These are phyloP conservation scores for Vultur gryphus DNA, from an alignment of 2,797 vertebrate species.

Conservation along the genomic window DNA sequence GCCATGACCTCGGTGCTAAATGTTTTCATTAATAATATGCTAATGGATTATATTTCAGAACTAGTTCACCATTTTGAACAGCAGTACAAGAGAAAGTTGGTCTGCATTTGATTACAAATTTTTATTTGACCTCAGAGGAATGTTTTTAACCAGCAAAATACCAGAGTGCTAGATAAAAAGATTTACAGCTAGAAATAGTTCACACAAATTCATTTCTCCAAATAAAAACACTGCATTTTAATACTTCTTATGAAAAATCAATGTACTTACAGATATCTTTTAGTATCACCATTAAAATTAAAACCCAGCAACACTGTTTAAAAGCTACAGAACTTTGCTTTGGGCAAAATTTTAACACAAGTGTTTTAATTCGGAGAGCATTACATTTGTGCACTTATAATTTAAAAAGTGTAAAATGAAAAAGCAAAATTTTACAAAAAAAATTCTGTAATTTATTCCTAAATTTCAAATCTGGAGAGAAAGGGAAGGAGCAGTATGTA, in stretches of 20 bases:
- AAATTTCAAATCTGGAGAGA: neutral
- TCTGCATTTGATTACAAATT: constrained; percentile 51
- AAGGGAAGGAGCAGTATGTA: neutral
- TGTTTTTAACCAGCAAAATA: neutral
- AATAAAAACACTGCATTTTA: neutral
- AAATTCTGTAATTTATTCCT: neutral
- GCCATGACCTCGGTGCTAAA: neutral
- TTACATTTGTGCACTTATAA: neutral
- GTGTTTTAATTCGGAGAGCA: neutral
- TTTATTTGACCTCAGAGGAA: constrained; percentile 43
- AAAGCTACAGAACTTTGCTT: neutral
- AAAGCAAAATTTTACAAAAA: neutral
- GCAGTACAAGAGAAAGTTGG: constrained; percentile 50
- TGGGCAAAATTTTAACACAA: neutral
- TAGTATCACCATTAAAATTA: neutral
- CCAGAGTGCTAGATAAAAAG: neutral
- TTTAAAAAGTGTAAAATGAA: neutral
- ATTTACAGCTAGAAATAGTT: neutral
- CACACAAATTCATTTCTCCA: neutral
- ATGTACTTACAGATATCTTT: neutral
- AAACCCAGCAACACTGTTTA: neutral
- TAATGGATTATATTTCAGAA: constrained; percentile 58
- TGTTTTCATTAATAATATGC: constrained; percentile 64
- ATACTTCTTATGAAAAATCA: neutral
- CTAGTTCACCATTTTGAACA: constrained; percentile 31